phyloP scores from a whole-genome alignment of 2,888 invertebrate genomes.

The Drosophila diplacantha region DNA sequence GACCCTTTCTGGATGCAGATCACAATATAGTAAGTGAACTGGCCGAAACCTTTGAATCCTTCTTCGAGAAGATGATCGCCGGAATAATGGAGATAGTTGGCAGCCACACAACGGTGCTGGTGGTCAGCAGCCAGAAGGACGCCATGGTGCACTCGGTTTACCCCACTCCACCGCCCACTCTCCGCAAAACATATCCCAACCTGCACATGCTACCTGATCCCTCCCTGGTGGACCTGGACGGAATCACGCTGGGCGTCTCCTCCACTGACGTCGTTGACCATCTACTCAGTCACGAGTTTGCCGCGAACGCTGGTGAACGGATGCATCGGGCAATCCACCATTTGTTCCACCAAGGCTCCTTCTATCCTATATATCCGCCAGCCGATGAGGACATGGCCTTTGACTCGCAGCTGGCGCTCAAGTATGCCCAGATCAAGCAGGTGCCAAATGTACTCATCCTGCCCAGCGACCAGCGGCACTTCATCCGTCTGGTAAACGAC shows the following conservation, averaged over 20 bases:
- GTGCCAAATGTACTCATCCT: constrained; percentile 90
- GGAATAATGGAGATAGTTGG: constrained; percentile 82
- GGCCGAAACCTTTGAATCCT: constrained; percentile 84
- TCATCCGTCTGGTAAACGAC: constrained; percentile 87
- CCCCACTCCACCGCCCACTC: constrained; percentile 88
- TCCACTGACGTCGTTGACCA: constrained; percentile 91
- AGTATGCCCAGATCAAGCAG: constrained; percentile 83
- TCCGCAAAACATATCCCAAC: constrained; percentile 81
- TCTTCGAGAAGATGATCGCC: constrained; percentile 85
- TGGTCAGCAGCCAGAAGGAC: constrained; percentile 88
- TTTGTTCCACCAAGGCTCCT: constrained; percentile 86
- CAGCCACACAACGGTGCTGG: constrained; percentile 84
- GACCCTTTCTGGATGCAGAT: constrained; percentile 89
- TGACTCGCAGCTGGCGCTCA: constrained; percentile 85
- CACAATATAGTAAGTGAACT: constrained; percentile 83
- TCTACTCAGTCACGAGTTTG: constrained; percentile 87
- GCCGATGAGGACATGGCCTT: constrained; percentile 81
- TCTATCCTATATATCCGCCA: constrained; percentile 90
- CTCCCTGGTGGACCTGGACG: constrained; percentile 86
- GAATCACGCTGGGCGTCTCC: constrained; percentile 87
- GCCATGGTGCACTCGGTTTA: constrained; percentile 87
- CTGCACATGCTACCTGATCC: constrained; percentile 89
- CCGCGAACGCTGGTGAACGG: constrained; percentile 82
- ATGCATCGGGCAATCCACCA: constrained; percentile 86
- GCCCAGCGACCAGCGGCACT: constrained; percentile 91